These are phyloP conservation scores for Rhincodon typus DNA, from an alignment of 2,797 vertebrate species.

Conservation along the genomic window DNA sequence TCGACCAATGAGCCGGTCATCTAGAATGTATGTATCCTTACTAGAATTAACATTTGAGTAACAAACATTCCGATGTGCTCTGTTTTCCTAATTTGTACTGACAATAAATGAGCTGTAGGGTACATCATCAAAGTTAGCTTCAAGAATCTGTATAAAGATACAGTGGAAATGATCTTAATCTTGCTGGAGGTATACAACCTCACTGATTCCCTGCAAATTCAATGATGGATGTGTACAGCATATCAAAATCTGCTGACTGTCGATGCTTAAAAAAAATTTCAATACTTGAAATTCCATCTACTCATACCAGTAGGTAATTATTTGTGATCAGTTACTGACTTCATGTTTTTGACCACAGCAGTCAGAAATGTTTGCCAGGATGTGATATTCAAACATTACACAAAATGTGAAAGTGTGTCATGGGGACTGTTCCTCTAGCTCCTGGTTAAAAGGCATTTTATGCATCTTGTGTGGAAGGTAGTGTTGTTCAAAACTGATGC, in stretches of 20 bases:
- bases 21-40: background rate
- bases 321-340: background rate
- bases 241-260: background rate
- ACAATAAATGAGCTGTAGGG: background rate
- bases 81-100: background rate
- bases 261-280: background rate
- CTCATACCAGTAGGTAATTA: background rate
- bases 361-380: background rate
- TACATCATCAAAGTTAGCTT: background rate
- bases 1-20: too few species aligned
- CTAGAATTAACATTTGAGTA: background rate
- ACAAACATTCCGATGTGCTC: background rate
- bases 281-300: background rate
- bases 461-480: constrained; percentile 22
- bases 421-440: background rate
- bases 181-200: background rate
- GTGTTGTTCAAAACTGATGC: background rate
- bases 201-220: background rate
- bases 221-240: background rate
- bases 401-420: constrained; percentile 10
- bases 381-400: background rate
- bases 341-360: background rate
- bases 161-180: too few species aligned
- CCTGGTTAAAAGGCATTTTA: constrained; percentile 17
- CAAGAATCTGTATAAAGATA: background rate